Evolutionary conservation across 1,140 invertebrate genomes (phyloP).

Genomic region (Bombus pyrosoma): DNA sequence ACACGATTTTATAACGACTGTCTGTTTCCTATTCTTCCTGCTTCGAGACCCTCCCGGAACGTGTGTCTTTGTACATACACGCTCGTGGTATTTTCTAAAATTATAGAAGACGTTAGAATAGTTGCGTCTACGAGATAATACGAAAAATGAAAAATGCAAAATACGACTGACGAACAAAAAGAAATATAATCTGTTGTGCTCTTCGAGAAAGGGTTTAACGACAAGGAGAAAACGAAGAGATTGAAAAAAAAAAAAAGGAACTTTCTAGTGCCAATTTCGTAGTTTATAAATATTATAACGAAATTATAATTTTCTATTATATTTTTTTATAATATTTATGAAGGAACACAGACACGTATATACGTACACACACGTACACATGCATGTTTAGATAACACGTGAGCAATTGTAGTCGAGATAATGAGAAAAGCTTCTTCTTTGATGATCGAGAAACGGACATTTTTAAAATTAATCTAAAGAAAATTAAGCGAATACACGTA

Average conservation of each 20-base stretch:
- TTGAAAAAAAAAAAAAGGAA: background rate
- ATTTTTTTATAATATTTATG: slow-evolving; percentile 57
- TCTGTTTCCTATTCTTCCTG: slow-evolving; percentile 25
- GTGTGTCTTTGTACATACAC: slow-evolving; percentile 42
- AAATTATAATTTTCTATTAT: slow-evolving; percentile 58
- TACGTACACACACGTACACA: background rate
- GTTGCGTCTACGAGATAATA: background rate
- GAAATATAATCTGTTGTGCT: too few relatives aligned
- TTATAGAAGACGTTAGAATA: slow-evolving; percentile 32
- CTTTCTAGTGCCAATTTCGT: slow-evolving; percentile 54
- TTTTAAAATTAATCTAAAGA: background rate
- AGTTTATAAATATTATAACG: slow-evolving; percentile 57
- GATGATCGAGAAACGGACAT: slow-evolving; percentile 11
- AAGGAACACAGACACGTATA: slow-evolving; percentile 35
- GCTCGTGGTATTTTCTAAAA: slow-evolving; percentile 43
- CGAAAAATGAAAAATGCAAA: background rate
- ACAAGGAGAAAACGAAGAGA: background rate
- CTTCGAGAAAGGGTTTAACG: too few relatives aligned
- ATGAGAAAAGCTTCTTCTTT: background rate
- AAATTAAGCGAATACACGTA: background rate
- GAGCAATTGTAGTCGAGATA: background rate
- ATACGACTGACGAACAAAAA: too few relatives aligned
- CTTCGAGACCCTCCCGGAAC: slow-evolving; percentile 16
- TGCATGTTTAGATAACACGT: slow-evolving; percentile 38
- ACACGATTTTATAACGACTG: slow-evolving; percentile 13